Percentiles rank a stretch among this genome's conserved stretches.
These are phyloP conservation scores for Coelopa pilipes DNA, from an alignment of 2,888 invertebrate genomes.

Conservation along the genomic window DNA sequence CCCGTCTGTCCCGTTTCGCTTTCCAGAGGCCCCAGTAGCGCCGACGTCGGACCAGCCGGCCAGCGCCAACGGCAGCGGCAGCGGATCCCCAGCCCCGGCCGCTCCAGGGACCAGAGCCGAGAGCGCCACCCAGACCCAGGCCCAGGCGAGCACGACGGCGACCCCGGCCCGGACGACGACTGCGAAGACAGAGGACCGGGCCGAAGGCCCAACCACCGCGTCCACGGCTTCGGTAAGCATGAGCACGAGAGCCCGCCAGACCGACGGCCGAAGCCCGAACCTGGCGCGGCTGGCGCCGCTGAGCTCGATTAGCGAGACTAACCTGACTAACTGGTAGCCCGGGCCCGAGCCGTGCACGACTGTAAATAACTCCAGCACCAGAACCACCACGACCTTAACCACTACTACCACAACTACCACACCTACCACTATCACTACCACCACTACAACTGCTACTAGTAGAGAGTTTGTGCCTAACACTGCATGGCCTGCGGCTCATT, in stretches of 20 bases:
- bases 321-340: constrained; percentile 22
- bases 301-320: constrained; percentile 70
- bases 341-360: background rate
- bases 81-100: background rate
- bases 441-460: too few relatives aligned
- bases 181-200: background rate
- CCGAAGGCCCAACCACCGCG: background rate
- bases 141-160: background rate
- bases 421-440: too few relatives aligned
- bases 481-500: too few relatives aligned
- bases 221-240: constrained; percentile 29
- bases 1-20: too few relatives aligned
- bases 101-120: too few relatives aligned
- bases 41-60: background rate
- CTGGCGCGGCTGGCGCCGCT: constrained; percentile 67
- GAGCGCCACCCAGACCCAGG: background rate
- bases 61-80: background rate
- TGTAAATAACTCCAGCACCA: too few relatives aligned
- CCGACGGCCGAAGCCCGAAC: constrained; percentile 12
- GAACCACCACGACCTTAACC: too few relatives aligned
- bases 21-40: background rate
- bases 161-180: background rate
- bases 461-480: too few relatives aligned
- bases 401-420: too few relatives aligned
- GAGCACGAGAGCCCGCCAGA: background rate